A percentile compares a stretch with the other conserved stretches of the same genome.
Conservation (phyloP, 2,113 vertebrate species). For the Butorides virescens region DNA sequence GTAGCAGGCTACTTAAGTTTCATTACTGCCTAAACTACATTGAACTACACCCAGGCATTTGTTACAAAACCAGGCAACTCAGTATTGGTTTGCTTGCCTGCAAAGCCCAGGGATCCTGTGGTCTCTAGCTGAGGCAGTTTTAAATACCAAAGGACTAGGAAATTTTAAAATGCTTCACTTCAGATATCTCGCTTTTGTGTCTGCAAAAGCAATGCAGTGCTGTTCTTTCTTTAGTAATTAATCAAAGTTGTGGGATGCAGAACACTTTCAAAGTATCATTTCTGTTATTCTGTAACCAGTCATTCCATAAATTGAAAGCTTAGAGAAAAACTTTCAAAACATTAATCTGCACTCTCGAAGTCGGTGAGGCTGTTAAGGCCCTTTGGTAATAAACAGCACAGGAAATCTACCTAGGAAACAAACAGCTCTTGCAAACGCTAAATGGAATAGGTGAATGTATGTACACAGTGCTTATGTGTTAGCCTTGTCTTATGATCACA, state of each 20-base stretch:
- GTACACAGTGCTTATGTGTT: neutral
- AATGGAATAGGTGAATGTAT: neutral
- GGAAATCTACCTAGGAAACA: neutral
- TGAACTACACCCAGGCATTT: neutral
- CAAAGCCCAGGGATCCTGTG: neutral
- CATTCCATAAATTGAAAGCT: neutral
- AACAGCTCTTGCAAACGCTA: neutral
- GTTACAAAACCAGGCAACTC: neutral
- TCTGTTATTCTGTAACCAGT: neutral
- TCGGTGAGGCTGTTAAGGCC: neutral
- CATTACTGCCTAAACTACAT: neutral
- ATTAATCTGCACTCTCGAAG: neutral
- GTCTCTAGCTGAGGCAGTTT: neutral
- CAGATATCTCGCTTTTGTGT: neutral
- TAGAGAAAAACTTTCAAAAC: neutral
- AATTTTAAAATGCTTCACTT: neutral
- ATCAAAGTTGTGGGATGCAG: neutral
- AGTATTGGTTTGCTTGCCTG: neutral
- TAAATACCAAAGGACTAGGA: neutral
- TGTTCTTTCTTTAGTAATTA: neutral
- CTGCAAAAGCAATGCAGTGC: rapidly evolving
- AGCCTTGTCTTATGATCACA: neutral
- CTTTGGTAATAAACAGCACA: neutral
- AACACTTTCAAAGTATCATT: neutral
- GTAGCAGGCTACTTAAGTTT: neutral